Conservation (phyloP, 37 sponge, comb jelly and placozoan species). For the Mnemiopsis leidyi region DNA sequence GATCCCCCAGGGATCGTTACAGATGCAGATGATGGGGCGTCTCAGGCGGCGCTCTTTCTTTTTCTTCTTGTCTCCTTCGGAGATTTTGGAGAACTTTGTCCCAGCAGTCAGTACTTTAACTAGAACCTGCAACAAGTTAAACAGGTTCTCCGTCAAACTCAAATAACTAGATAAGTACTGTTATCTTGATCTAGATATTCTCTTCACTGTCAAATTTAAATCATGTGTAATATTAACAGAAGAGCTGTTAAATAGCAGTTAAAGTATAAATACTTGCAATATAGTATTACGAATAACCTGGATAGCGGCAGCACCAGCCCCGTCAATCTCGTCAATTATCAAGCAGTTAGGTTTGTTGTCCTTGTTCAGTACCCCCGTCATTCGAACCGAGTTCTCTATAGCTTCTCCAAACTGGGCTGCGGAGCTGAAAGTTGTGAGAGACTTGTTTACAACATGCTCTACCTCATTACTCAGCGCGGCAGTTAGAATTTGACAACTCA, state of each 20-base stretch:
- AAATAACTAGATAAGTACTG: not conserved
- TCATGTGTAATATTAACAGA: too few species aligned
- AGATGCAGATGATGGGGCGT: slow-evolving; percentile 95
- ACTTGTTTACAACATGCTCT: too few species aligned
- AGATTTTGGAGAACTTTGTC: not conserved
- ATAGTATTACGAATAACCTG: too few species aligned
- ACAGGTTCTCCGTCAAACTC: not conserved
- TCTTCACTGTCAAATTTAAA: too few species aligned
- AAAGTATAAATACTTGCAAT: too few species aligned
- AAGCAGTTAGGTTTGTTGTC: slow-evolving; percentile 88
- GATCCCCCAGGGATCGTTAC: slow-evolving; percentile 87
- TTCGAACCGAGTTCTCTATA: slow-evolving; percentile 84
- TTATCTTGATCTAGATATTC: too few species aligned
- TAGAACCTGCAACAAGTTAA: slow-evolving; percentile 66
- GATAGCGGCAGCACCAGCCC: slow-evolving; percentile 73
- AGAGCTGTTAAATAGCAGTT: not conserved
- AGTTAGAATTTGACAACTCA: not conserved
- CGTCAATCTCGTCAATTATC: slow-evolving; percentile 99
- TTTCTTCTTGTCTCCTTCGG: slow-evolving; percentile 70
- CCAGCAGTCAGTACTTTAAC: slow-evolving; percentile 50
- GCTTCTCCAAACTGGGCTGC: slow-evolving; percentile 71
- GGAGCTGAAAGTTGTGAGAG: not conserved
- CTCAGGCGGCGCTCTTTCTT: slow-evolving; percentile 70
- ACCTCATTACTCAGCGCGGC: not conserved
- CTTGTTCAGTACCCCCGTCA: slow-evolving; percentile 75